Evolutionary conservation across 2,888 invertebrate species (phyloP).

Genomic region (Lasioglossum zephyrum): DNA sequence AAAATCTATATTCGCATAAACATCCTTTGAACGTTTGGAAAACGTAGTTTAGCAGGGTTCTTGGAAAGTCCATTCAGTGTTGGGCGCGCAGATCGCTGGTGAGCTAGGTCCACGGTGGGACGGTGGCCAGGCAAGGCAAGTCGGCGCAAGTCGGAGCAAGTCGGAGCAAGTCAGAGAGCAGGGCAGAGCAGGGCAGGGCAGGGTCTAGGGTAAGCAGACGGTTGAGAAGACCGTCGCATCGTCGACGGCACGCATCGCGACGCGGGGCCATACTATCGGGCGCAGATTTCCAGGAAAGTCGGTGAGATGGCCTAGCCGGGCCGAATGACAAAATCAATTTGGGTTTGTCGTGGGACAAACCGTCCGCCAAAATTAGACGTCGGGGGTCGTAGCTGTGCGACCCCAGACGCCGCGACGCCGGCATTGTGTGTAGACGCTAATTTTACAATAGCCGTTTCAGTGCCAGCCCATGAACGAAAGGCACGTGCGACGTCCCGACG

Average conservation of each 20-base stretch:
- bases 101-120: neutral
- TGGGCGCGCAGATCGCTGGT: slow-evolving; percentile 19
- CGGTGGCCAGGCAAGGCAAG: too few species aligned
- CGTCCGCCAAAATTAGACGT: slow-evolving; percentile 80
- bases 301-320: slow-evolving; percentile 57
- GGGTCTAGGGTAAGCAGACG: slow-evolving; percentile 7
- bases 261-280: slow-evolving; percentile 50
- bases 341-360: slow-evolving; percentile 59
- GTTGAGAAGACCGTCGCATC: neutral
- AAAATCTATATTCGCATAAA: slow-evolving; percentile 29
- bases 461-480: slow-evolving; percentile 62
- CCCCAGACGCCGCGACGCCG: slow-evolving; percentile 75
- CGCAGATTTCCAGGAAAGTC: slow-evolving; percentile 69
- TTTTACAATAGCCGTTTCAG: slow-evolving; percentile 82
- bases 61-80: slow-evolving; percentile 34
- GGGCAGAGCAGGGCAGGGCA: neutral
- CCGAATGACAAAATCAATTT: slow-evolving; percentile 72
- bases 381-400: slow-evolving; percentile 81
- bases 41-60: slow-evolving; percentile 7
- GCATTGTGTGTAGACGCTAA: slow-evolving; percentile 84
- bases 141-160: neutral
- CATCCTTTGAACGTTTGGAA: neutral
- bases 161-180: neutral
- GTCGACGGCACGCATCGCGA: neutral
- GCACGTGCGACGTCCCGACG: slow-evolving; percentile 67